These are phyloP conservation scores for Rhinogobio ventralis DNA, from an alignment of 2,797 vertebrate species.

Conservation along the genomic window DNA sequence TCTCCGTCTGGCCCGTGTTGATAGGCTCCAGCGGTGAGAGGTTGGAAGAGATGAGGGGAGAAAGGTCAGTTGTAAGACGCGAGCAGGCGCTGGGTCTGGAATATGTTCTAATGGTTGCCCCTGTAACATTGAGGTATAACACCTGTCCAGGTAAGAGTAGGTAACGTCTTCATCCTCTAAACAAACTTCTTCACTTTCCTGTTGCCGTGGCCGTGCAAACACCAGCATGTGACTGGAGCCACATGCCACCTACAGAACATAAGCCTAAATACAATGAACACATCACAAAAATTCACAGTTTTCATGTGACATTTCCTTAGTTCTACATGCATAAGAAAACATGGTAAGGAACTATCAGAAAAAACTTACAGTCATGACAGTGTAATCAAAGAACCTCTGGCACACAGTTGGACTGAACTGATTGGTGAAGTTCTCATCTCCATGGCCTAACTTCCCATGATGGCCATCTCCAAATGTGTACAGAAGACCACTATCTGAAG, in stretches of 20 bases:
- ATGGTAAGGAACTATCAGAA: neutral
- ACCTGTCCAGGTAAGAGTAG: slow-evolving; percentile 63
- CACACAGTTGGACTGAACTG: slow-evolving; percentile 87
- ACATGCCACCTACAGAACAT: slow-evolving; percentile 76
- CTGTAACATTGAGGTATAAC: slow-evolving; percentile 51
- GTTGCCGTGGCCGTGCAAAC: slow-evolving; percentile 77
- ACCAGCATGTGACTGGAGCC: slow-evolving; percentile 85
- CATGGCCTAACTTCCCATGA: slow-evolving; percentile 88
- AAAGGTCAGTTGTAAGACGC: neutral
- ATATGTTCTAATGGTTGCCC: slow-evolving; percentile 38
- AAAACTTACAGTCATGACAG: slow-evolving; percentile 81
- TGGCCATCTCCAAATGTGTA: slow-evolving; percentile 90
- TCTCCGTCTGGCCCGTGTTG: slow-evolving; percentile 78
- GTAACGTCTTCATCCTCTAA: slow-evolving; percentile 63
- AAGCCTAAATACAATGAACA: slow-evolving; percentile 14
- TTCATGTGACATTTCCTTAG: neutral
- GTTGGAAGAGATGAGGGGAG: slow-evolving; percentile 51
- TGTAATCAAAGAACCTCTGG: slow-evolving; percentile 81
- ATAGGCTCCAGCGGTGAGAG: slow-evolving; percentile 68
- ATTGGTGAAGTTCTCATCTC: slow-evolving; percentile 88
- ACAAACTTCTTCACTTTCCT: slow-evolving; percentile 60
- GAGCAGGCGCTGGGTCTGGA: neutral
- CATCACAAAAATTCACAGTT: neutral
- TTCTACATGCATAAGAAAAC: neutral
- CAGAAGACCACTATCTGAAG: slow-evolving; percentile 82